Evolutionary conservation across 1,140 invertebrate species (phyloP).

Genomic region (Batillaria attramentaria): DNA sequence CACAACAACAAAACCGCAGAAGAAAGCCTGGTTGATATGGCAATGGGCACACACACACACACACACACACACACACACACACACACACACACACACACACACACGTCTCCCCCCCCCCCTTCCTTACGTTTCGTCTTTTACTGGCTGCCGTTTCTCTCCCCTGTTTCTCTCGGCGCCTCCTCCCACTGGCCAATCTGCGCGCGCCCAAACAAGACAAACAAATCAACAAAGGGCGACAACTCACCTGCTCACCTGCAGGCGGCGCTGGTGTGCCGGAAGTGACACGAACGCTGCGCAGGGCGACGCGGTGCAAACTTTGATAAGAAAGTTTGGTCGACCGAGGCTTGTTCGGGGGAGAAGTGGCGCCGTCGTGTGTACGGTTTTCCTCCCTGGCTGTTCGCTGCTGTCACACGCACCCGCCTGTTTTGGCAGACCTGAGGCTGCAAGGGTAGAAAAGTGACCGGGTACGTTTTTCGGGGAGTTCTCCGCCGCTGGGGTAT

Average conservation of each 20-base stretch:
- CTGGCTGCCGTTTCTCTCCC: neutral
- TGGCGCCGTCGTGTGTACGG: neutral
- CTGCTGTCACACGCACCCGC: constrained; percentile 6
- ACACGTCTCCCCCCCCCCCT: neutral
- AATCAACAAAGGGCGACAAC: constrained; percentile 4
- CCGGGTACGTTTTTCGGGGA: no score
- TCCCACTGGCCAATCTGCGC: neutral
- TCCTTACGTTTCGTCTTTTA: neutral
- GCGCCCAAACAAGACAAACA: neutral
- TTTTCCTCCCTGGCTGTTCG: neutral
- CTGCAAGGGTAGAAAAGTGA: neutral
- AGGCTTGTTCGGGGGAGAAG: neutral
- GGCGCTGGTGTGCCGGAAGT: constrained; percentile 3
- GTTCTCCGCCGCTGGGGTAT: no score
- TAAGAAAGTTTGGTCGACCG: constrained; percentile 21
- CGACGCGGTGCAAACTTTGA: neutral
- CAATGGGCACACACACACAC: no score
- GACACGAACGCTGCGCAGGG: neutral
- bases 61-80: no score
- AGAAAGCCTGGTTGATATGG: no score
- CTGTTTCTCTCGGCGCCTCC: neutral
- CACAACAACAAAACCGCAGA: no score
- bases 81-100: no score
- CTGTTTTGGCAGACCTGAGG: neutral
- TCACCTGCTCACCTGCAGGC: constrained; percentile 6